Evolutionary conservation across 2,797 vertebrate species (phyloP), one percentile per base, ranked within the genome.

Genomic region (Heteromormyrus szaboi): DNA sequence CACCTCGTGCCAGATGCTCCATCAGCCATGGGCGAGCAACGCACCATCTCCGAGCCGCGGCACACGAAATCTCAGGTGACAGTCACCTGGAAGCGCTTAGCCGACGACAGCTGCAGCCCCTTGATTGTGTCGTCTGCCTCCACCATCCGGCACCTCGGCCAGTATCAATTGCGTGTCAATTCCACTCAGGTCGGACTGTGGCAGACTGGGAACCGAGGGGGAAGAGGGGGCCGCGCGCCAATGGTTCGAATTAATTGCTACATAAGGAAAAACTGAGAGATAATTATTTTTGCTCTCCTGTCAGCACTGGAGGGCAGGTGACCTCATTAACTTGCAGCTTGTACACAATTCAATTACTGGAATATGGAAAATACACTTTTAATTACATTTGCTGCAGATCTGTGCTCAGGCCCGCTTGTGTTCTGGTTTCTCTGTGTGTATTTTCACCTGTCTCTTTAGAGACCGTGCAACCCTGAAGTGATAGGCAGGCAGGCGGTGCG

Each of bases 291-390:
- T 96, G 96, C 96, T 96, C 97, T 95, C 96, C 96, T 97, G 96
- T 97, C 96, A 96, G 96, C 95, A 96, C 96, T 96, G 90, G 93
- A 96, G 97, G 96, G 96, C 96, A 95, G 96, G 97, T 97, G 97
- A 97, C 97, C 97, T 97, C 97, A 97, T 97, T 97, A 97, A 97
- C 96, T 97, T 96, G 96, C 96, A 96, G 96, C 96, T 97, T 97
- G 97, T 97, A 97, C 96, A 97, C 97, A 97, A 97, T 97, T 97
- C 97, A 97, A 97, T 97, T 97, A 97, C 96, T 94, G 93, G 95
- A 95, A 97, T 96, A 97, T 96, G 96, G 96, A 96, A 97, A 97
- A 97, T 97, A 97, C 96, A 97, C 97, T 97, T 97, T 97, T 97
- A 97, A 97, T 97, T 97, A 97, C 96, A 96, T 97, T 90, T 2